Percentiles rank a stretch among this genome's conserved stretches.
Evolutionary conservation across 2,888 invertebrate genomes (phyloP).

Genomic region (Automeris io): DNA sequence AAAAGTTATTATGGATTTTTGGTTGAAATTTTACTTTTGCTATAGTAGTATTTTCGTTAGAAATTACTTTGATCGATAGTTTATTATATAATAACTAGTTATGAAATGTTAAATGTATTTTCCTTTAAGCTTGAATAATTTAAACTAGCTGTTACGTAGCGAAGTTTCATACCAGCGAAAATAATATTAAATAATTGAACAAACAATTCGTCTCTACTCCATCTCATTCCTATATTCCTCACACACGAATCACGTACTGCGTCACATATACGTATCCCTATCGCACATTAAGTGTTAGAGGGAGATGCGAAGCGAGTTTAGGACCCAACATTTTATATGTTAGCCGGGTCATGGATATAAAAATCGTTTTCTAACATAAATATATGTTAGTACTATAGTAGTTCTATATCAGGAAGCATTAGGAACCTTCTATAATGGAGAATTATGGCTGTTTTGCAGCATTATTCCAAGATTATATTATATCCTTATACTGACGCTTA

Average conservation of each 20-base stretch:
- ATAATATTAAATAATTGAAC: slow-evolving; percentile 9
- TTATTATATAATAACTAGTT: too few relatives aligned
- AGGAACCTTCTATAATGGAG: slow-evolving; percentile 62
- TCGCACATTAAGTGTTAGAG: slow-evolving; percentile 39
- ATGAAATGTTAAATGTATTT: too few relatives aligned
- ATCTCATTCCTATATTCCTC: slow-evolving; percentile 40
- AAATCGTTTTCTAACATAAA: slow-evolving; percentile 67
- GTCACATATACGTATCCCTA: slow-evolving; percentile 55
- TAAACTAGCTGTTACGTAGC: too few relatives aligned
- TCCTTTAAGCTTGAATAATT: too few relatives aligned
- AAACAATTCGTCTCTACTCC: slow-evolving; percentile 35
- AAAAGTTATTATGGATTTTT: too few relatives aligned
- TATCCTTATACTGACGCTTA: neutral
- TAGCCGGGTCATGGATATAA: slow-evolving; percentile 77
- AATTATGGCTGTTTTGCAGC: slow-evolving; percentile 52
- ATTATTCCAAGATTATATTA: neutral
- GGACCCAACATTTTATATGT: slow-evolving; percentile 76
- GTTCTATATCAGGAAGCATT: slow-evolving; percentile 51
- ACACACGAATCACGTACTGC: slow-evolving; percentile 54
- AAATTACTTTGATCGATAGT: too few relatives aligned
- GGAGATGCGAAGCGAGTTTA: slow-evolving; percentile 50
- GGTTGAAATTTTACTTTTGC: too few relatives aligned
- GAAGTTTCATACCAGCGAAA: too few relatives aligned
- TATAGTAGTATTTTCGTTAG: too few relatives aligned
- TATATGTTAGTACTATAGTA: slow-evolving; percentile 29